Evolutionary conservation across 2,113 vertebrate genomes (phyloP).

Genomic region (Rutilus rutilus): DNA sequence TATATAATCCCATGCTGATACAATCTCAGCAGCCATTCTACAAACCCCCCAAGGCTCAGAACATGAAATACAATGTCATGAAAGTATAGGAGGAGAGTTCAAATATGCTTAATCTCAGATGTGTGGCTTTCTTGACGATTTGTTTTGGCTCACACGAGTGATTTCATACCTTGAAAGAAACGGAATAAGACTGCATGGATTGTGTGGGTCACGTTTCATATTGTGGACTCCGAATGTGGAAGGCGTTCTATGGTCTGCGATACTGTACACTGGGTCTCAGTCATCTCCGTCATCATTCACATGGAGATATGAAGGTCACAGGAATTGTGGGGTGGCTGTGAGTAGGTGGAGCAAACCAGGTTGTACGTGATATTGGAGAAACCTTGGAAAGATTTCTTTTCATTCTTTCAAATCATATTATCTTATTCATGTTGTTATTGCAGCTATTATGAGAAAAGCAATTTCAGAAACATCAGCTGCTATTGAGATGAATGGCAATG

Average conservation of each 20-base stretch:
- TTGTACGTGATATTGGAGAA: slow-evolving; percentile 1
- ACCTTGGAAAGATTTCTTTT: neutral
- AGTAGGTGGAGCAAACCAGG: neutral
- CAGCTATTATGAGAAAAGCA: neutral
- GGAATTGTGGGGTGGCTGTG: slow-evolving; percentile 11
- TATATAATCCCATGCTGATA: slow-evolving; percentile 21
- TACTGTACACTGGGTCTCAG: neutral
- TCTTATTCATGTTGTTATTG: neutral
- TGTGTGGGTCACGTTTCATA: neutral
- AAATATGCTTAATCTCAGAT: slow-evolving; percentile 23
- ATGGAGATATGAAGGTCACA: slow-evolving; percentile 36
- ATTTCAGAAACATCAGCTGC: neutral
- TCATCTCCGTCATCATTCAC: neutral
- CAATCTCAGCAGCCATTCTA: slow-evolving; percentile 13
- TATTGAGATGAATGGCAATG: neutral
- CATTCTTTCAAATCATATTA: neutral
- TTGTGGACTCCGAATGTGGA: neutral
- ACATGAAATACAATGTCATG: neutral
- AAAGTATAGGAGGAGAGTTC: neutral
- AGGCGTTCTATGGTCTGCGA: neutral
- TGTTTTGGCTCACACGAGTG: neutral
- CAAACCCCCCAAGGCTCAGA: neutral
- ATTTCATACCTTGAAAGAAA: slow-evolving; percentile 2
- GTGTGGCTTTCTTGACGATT: neutral
- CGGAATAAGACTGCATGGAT: neutral